phyloP scores from a whole-genome alignment of 1,140 invertebrate species.

The Dendrolimus punctatus region DNA sequence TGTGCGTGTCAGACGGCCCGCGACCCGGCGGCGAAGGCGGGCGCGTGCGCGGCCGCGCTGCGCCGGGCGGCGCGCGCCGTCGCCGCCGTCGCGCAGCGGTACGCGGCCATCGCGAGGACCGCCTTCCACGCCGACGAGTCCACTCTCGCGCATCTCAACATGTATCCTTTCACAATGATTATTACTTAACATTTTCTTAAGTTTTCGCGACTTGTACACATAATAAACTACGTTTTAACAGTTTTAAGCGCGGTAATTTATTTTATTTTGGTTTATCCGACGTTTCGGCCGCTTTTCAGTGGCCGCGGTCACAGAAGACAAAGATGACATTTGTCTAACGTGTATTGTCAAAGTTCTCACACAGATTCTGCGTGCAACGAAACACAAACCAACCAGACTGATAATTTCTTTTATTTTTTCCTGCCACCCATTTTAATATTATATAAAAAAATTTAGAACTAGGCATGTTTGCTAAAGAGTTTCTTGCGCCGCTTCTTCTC shows the following conservation, averaged over 20 bases:
- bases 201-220: not conserved
- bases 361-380: no score
- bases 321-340: no score
- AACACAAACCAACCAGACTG: no score
- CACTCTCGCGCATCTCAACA: conserved; percentile 85
- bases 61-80: conserved; percentile 85
- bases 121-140: conserved; percentile 94
- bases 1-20: conserved; percentile 78
- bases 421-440: not conserved
- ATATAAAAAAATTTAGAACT: not conserved
- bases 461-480: no score
- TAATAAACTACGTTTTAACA: not conserved
- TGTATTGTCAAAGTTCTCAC: no score
- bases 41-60: conserved; percentile 87
- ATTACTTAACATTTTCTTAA: no score
- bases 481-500: no score
- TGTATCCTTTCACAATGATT: conserved; percentile 58
- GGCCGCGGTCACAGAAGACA: no score
- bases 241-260: no score
- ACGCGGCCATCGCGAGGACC: conserved; percentile 89
- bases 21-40: conserved; percentile 92
- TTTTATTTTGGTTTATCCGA: no score
- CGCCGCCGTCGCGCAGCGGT: conserved; percentile 81
- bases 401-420: no score
- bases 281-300: no score